phyloP scores from a whole-genome alignment of 37 sponge, comb jelly and placozoan genomes.

The Geodia barretti region DNA sequence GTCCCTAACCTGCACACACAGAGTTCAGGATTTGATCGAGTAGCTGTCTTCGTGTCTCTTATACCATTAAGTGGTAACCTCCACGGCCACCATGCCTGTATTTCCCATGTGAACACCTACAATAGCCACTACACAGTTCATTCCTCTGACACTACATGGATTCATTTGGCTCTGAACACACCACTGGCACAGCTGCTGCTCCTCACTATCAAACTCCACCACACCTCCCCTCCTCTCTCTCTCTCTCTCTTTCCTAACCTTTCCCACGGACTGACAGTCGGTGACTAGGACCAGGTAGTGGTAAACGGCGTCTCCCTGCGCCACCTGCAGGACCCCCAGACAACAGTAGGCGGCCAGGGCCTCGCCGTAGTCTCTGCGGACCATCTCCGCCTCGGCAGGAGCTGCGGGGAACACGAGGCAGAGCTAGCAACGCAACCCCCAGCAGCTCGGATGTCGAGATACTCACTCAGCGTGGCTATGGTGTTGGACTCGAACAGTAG shows the following conservation, averaged over 20 bases:
- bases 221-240: too few relatives aligned
- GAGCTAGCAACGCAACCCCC: background rate
- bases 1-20: constrained; percentile 24
- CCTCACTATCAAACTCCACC: too few relatives aligned
- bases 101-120: too few relatives aligned
- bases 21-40: background rate
- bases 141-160: too few relatives aligned
- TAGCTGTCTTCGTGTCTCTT: too few relatives aligned
- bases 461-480: constrained; percentile 75
- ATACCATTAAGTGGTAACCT: too few relatives aligned
- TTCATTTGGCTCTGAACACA: too few relatives aligned
- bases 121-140: too few relatives aligned
- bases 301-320: background rate
- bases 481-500: constrained; percentile 76
- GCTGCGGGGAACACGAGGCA: constrained; percentile 33
- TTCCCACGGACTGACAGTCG: constrained; percentile 70
- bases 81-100: too few relatives aligned
- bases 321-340: constrained; percentile 72
- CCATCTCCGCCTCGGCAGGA: constrained; percentile 57
- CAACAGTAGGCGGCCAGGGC: constrained; percentile 59
- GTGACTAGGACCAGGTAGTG: constrained; percentile 78
- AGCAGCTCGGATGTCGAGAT: background rate
- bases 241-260: too few relatives aligned
- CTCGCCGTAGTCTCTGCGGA: constrained; percentile 59
- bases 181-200: too few relatives aligned